These are phyloP conservation scores for Drosophila subpulchrella DNA, from an alignment of 1,140 invertebrate genomes.

Conservation along the genomic window DNA sequence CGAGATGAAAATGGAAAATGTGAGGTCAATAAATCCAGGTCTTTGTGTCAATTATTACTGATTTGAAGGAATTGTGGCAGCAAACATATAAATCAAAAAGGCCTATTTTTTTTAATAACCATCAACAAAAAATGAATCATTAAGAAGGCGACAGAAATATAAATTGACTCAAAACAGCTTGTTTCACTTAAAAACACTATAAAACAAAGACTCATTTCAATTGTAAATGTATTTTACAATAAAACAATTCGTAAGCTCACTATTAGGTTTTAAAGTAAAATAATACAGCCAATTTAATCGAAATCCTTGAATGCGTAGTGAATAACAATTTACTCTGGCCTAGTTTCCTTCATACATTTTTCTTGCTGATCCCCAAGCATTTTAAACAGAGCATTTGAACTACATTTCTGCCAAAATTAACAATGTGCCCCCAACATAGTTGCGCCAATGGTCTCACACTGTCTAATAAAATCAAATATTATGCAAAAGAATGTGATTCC, in stretches of 20 bases:
- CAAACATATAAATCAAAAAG: background rate
- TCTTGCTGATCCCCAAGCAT: background rate
- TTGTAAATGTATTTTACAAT: too few species aligned
- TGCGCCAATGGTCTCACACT: constrained; percentile 25
- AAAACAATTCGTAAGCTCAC: too few species aligned
- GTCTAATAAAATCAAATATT: constrained; percentile 77
- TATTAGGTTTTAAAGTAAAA: too few species aligned
- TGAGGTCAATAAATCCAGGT: constrained; percentile 10
- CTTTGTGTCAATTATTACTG: background rate
- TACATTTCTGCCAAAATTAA: constrained; percentile 40
- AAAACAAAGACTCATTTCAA: too few species aligned
- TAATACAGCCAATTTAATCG: background rate
- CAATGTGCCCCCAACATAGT: constrained; percentile 33
- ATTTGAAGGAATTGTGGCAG: background rate
- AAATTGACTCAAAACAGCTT: too few species aligned
- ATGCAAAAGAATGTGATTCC: constrained; percentile 66
- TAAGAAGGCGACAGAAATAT: background rate
- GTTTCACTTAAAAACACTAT: too few species aligned
- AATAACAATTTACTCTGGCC: background rate
- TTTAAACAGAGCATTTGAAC: constrained; percentile 20
- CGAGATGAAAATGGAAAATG: constrained; percentile 17
- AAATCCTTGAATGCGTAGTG: background rate
- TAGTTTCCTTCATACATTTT: background rate
- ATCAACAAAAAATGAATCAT: background rate
- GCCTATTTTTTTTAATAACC: background rate